Evolutionary conservation across 1,140 invertebrate genomes (phyloP).

Genomic region (Zaprionus camerounensis): DNA sequence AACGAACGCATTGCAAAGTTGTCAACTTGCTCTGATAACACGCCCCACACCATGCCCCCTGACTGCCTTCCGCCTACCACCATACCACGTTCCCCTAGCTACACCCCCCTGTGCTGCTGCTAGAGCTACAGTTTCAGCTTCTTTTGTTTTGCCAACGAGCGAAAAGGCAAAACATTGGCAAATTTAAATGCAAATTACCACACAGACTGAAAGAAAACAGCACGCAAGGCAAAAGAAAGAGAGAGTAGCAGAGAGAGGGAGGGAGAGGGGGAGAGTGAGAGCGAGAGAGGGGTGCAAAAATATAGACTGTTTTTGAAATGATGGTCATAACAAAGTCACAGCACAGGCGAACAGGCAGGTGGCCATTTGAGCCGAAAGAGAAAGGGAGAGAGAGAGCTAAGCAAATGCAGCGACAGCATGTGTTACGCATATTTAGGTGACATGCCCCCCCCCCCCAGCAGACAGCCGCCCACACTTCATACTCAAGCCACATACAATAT

Average conservation of each 20-base stretch:
- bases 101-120: neutral
- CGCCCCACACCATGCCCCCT: constrained; percentile 24
- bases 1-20: constrained; percentile 79
- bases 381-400: neutral
- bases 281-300: constrained; percentile 5
- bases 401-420: constrained; percentile 27
- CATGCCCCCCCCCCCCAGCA: neutral
- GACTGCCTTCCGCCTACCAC: neutral
- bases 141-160: constrained; percentile 67
- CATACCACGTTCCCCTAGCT: neutral
- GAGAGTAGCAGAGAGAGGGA: neutral
- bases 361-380: constrained; percentile 2
- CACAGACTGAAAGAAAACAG: constrained; percentile 57
- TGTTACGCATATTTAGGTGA: constrained; percentile 3
- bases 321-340: constrained; percentile 58
- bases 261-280: too few relatives aligned
- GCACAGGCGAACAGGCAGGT: constrained; percentile 5
- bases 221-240: constrained; percentile 8
- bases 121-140: constrained; percentile 12
- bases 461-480: neutral
- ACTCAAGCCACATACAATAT: constrained; percentile 5
- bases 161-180: constrained; percentile 81
- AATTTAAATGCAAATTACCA: constrained; percentile 82
- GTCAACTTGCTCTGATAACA: constrained; percentile 75
- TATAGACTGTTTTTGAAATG: constrained; percentile 75